phyloP scores from a whole-genome alignment of 2,113 vertebrate genomes.

The Rhinolophus sinicus region DNA sequence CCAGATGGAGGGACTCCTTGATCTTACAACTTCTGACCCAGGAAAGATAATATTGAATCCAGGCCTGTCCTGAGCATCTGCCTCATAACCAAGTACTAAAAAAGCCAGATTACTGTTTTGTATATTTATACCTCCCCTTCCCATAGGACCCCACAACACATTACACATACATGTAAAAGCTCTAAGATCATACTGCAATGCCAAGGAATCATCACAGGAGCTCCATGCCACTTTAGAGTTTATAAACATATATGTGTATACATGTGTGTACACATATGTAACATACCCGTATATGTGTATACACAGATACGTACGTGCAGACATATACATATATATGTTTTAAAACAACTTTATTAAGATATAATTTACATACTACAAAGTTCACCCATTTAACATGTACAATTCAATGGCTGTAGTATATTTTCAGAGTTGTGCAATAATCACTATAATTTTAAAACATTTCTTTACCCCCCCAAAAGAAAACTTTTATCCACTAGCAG shows the following conservation, averaged over 20 bases:
- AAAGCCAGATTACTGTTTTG: neutral
- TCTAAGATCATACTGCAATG: neutral
- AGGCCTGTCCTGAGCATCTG: neutral
- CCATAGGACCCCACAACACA: neutral
- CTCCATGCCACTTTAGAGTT: neutral
- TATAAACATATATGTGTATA: neutral
- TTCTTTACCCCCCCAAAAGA: neutral
- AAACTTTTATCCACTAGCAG: neutral
- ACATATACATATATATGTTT: neutral
- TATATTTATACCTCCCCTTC: neutral
- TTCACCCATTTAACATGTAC: neutral
- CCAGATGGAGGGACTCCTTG: neutral
- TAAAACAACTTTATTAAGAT: neutral
- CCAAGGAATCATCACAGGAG: neutral
- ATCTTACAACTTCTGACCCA: neutral
- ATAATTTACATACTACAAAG: neutral
- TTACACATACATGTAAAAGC: neutral
- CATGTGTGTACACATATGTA: neutral
- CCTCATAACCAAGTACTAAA: neutral
- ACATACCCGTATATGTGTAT: neutral
- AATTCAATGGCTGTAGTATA: neutral
- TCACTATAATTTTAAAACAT: neutral
- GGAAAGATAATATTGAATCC: neutral
- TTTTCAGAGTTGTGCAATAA: neutral
- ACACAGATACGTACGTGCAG: neutral